phyloP scores from a whole-genome alignment of 2,888 invertebrate species.

The Augiades crinisus region DNA sequence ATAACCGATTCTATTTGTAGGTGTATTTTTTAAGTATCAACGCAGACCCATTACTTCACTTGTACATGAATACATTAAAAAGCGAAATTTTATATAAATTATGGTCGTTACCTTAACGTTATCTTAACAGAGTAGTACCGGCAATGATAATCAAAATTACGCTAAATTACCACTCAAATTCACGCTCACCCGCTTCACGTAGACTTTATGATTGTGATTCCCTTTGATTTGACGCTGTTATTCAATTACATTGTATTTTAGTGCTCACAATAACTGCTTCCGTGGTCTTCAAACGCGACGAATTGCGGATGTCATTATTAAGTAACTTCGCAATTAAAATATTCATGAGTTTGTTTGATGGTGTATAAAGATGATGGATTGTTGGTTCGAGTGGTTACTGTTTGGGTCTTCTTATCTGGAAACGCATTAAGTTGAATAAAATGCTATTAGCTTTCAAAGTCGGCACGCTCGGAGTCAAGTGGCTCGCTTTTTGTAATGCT shows the following conservation, averaged over 20 bases:
- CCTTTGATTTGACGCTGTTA: slow-evolving; percentile 32
- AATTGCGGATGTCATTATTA: slow-evolving; percentile 33
- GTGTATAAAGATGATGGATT: slow-evolving; percentile 52
- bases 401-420: slow-evolving; percentile 43
- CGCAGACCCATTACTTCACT: no score
- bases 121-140: no score
- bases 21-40: no score
- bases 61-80: no score
- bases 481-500: slow-evolving; percentile 11
- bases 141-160: not conserved
- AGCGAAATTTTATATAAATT: no score
- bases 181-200: slow-evolving; percentile 26
- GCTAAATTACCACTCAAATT: not conserved
- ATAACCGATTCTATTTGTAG: no score
- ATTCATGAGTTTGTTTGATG: slow-evolving; percentile 50
- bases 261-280: slow-evolving; percentile 32
- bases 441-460: slow-evolving; percentile 21
- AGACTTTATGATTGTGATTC: slow-evolving; percentile 22
- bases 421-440: slow-evolving; percentile 43
- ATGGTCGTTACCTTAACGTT: no score
- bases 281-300: slow-evolving; percentile 27
- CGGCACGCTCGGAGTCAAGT: slow-evolving; percentile 19
- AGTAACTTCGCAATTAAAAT: slow-evolving; percentile 49
- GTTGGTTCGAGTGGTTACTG: slow-evolving; percentile 51
- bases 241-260: slow-evolving; percentile 41